Evolutionary conservation across 2,797 vertebrate genomes (phyloP).

Genomic region (Buceros bicornis): DNA sequence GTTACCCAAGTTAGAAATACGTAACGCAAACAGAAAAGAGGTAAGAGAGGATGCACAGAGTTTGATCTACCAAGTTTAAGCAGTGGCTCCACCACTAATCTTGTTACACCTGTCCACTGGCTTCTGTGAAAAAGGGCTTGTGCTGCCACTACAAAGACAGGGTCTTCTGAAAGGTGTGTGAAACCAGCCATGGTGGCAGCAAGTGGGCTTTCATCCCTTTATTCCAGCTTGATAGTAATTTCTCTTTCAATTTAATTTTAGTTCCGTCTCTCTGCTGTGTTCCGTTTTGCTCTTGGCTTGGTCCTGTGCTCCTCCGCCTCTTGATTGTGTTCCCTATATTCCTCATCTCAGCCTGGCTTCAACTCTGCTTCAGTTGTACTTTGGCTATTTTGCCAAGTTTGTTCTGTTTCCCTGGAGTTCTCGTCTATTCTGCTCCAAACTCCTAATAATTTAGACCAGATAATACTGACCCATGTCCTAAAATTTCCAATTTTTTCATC

Average conservation of each 20-base stretch:
- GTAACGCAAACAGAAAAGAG: neutral
- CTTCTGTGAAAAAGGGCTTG: neutral
- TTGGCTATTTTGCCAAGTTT: neutral
- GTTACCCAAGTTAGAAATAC: neutral
- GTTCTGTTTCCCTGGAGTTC: neutral
- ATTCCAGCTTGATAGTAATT: neutral
- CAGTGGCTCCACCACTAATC: neutral
- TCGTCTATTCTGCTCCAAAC: neutral
- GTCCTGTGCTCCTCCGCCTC: neutral
- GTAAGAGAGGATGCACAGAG: too few relatives aligned
- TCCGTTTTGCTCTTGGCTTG: neutral
- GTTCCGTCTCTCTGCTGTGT: neutral
- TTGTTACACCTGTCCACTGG: neutral
- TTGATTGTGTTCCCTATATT: neutral
- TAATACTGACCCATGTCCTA: neutral
- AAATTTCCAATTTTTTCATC: neutral
- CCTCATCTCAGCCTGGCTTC: neutral
- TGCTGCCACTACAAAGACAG: neutral
- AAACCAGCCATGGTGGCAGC: neutral
- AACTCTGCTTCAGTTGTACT: neutral
- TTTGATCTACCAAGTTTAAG: neutral
- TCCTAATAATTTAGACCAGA: neutral
- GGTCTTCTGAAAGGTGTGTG: neutral
- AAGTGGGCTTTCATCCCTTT: neutral
- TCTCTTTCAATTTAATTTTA: neutral